Percentiles rank a stretch among this genome's conserved stretches.
phyloP scores from a whole-genome alignment of 2,888 invertebrate genomes.

The Sphaerolaimus hirsutus region DNA sequence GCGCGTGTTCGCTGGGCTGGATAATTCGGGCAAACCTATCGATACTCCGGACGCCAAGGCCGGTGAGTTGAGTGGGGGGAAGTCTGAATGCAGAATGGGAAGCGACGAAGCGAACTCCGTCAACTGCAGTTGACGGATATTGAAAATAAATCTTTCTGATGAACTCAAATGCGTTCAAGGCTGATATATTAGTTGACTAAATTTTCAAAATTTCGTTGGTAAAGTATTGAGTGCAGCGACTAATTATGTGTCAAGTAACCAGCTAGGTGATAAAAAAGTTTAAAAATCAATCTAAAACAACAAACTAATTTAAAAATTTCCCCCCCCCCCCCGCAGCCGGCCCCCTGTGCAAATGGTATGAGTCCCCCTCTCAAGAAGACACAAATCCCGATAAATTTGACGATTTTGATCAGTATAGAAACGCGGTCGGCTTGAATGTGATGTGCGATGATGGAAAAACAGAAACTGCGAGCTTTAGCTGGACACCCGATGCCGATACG shows the following conservation, averaged over 20 bases:
- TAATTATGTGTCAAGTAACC: too few relatives aligned
- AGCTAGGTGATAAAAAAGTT: too few relatives aligned
- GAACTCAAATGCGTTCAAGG: too few relatives aligned
- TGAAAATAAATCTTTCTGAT: not conserved
- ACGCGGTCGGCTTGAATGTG: slow-evolving; percentile 48
- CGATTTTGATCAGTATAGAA: slow-evolving; percentile 58
- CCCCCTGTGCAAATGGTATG: slow-evolving; percentile 45
- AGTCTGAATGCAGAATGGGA: too few relatives aligned
- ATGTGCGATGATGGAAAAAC: slow-evolving; percentile 39
- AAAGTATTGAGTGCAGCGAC: too few relatives aligned
- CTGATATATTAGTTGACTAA: too few relatives aligned
- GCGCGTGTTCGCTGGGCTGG: slow-evolving; percentile 35
- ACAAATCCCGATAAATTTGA: slow-evolving; percentile 51
- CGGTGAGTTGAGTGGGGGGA: not conserved
- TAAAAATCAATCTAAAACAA: too few relatives aligned
- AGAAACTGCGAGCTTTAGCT: slow-evolving; percentile 23
- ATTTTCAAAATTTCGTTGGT: too few relatives aligned
- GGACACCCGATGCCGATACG: slow-evolving; percentile 57
- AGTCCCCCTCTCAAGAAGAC: slow-evolving; percentile 38
- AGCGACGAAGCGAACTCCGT: too few relatives aligned
- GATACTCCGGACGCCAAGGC: slow-evolving; percentile 27
- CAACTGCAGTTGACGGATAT: too few relatives aligned
- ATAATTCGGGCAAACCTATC: slow-evolving; percentile 49
- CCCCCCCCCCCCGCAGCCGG: too few relatives aligned
- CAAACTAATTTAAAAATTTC: too few relatives aligned